Evolutionary conservation across 2,113 vertebrate genomes (phyloP).

Genomic region (Phainopepla nitens): DNA sequence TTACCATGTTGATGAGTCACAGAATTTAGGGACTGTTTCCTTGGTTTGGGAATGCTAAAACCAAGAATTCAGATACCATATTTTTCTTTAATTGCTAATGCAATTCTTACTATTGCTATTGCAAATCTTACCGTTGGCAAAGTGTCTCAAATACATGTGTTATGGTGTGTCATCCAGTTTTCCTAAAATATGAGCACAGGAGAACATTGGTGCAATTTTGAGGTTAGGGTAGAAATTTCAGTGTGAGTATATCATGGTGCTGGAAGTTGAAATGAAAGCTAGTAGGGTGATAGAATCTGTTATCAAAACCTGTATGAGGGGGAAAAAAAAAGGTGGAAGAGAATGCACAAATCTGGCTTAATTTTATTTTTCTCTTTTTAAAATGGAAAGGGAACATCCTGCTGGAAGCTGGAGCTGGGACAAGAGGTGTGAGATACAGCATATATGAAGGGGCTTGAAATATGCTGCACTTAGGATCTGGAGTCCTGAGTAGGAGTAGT

Average conservation of each 20-base stretch:
- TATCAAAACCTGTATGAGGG: not conserved
- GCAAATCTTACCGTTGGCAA: not conserved
- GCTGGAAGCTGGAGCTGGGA: not conserved
- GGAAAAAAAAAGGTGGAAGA: not conserved
- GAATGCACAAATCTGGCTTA: not conserved
- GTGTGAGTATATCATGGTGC: rapidly evolving
- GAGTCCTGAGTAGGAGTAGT: not conserved
- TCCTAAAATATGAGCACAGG: not conserved
- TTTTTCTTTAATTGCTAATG: not conserved
- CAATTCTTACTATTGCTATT: not conserved
- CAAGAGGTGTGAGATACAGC: not conserved
- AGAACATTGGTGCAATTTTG: not conserved
- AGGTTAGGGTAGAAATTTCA: not conserved
- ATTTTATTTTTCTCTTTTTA: not conserved
- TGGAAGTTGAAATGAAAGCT: not conserved
- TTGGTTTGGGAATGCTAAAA: not conserved
- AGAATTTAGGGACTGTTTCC: not conserved
- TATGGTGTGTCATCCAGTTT: not conserved
- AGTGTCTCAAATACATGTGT: not conserved
- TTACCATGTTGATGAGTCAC: not conserved
- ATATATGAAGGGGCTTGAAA: not conserved
- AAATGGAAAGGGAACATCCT: not conserved
- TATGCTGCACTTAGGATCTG: not conserved
- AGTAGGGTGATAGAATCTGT: not conserved
- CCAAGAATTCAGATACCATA: not conserved